Conservation (phyloP, 2,888 invertebrate genomes). For the Pocota personata region DNA sequence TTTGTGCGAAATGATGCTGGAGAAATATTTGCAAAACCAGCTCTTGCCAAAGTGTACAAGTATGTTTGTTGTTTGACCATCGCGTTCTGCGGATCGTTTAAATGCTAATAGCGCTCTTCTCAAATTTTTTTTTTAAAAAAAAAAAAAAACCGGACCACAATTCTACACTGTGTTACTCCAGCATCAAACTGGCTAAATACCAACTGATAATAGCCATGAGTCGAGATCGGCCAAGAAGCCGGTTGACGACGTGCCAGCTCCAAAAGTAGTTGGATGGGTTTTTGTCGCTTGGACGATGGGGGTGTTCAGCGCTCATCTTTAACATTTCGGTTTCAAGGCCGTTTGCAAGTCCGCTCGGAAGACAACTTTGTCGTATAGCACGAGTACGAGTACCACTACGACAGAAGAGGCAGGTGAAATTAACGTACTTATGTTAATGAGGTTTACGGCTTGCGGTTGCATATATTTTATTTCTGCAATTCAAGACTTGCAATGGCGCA, state of each 20-base stretch:
- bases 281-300: conserved; percentile 7
- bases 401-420: conserved; percentile 14
- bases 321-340: conserved; percentile 68
- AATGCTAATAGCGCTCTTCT: conserved; percentile 58
- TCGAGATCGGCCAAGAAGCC: conserved; percentile 35
- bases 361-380: conserved; percentile 45
- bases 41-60: conserved; percentile 62
- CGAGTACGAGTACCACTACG: background rate
- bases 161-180: conserved; percentile 13
- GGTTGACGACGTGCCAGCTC: conserved; percentile 36
- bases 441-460: conserved; percentile 44
- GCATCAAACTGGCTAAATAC: conserved; percentile 47
- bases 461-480: conserved; percentile 38
- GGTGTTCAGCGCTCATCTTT: conserved; percentile 47
- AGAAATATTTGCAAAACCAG: conserved; percentile 62
- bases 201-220: conserved; percentile 46
- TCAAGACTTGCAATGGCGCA: conserved; percentile 34
- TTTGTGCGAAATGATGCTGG: conserved; percentile 23
- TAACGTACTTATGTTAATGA: conserved; percentile 51
- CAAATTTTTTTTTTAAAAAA: too few species aligned
- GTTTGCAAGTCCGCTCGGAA: conserved; percentile 50
- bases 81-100: conserved; percentile 42
- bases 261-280: conserved; percentile 51
- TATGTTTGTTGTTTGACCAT: conserved; percentile 26
- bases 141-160: conserved; percentile 65